phyloP scores from a whole-genome alignment of 2,888 invertebrate genomes.

The Sepioteuthis lessoniana region DNA sequence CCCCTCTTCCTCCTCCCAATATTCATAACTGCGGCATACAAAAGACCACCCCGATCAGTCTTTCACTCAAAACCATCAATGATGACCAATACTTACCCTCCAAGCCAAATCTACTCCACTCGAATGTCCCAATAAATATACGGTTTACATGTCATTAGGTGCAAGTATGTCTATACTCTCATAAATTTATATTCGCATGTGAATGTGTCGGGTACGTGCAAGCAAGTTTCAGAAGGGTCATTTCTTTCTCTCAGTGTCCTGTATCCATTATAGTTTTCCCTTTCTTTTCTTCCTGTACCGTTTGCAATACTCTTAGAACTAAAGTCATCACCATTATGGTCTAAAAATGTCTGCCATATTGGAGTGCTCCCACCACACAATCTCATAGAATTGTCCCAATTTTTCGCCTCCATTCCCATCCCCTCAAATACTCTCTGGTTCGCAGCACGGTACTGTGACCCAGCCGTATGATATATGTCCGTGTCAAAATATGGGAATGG shows the following conservation, averaged over 20 bases:
- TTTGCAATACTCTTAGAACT: not conserved
- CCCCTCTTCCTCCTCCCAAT: not conserved
- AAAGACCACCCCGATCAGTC: not conserved
- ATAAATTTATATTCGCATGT: not conserved
- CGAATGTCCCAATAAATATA: not conserved
- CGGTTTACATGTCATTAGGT: not conserved
- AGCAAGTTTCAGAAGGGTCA: too few species aligned
- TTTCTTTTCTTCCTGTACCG: not conserved
- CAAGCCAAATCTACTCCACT: not conserved
- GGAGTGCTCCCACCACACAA: not conserved
- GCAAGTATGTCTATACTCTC: not conserved
- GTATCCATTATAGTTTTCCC: not conserved
- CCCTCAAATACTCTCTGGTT: not conserved
- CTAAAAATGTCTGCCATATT: not conserved
- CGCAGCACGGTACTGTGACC: not conserved
- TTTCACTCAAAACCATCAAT: not conserved
- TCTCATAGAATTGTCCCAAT: not conserved
- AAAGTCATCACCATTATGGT: not conserved
- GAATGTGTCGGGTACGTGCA: not conserved
- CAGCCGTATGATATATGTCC: not conserved
- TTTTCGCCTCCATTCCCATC: too few species aligned
- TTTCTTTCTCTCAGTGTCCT: not conserved
- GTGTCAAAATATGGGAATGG: constrained; percentile 23
- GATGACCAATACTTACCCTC: not conserved
- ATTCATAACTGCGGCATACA: not conserved